A percentile compares a stretch with the other conserved stretches of the same genome.
Conservation (phyloP, 2,113 vertebrate species). For the Mystacornis crossleyi region DNA sequence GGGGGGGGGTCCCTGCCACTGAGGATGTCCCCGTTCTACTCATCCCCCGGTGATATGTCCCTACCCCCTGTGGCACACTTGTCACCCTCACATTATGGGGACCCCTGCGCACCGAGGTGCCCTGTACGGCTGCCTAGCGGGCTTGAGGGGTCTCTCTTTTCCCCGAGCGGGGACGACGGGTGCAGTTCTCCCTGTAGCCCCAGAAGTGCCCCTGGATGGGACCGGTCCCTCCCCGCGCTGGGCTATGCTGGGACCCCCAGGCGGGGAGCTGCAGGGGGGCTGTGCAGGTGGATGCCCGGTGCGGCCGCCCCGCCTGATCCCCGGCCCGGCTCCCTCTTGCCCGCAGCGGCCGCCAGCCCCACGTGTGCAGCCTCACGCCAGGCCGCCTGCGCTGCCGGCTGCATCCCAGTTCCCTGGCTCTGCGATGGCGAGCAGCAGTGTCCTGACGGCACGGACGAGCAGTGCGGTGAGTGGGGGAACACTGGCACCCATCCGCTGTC, state of each 20-base stretch:
- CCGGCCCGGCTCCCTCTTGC: neutral
- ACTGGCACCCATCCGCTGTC: neutral
- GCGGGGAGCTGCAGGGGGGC: rapidly evolving
- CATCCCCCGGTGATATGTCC: neutral
- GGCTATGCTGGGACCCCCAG: neutral
- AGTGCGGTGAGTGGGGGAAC: conserved; percentile 54
- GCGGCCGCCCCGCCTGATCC: neutral
- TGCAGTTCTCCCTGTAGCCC: neutral
- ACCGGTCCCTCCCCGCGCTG: rapidly evolving
- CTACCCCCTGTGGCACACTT: neutral
- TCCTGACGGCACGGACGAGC: conserved; percentile 57
- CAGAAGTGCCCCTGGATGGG: neutral
- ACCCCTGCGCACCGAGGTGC: neutral
- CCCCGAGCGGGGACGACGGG: neutral
- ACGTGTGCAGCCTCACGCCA: conserved; percentile 19
- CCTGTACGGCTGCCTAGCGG: neutral
- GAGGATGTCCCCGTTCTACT: neutral
- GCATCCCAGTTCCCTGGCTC: conserved; percentile 74
- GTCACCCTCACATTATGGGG: neutral
- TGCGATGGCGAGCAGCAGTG: conserved; percentile 74
- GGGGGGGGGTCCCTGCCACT: too few relatives aligned
- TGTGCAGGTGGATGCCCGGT: rapidly evolving
- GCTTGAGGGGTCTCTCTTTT: neutral
- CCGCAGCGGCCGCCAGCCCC: neutral
- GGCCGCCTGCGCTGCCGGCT: conserved; percentile 46